phyloP scores from a whole-genome alignment of 1,140 invertebrate species.

The Lasioglossum baleicum region DNA sequence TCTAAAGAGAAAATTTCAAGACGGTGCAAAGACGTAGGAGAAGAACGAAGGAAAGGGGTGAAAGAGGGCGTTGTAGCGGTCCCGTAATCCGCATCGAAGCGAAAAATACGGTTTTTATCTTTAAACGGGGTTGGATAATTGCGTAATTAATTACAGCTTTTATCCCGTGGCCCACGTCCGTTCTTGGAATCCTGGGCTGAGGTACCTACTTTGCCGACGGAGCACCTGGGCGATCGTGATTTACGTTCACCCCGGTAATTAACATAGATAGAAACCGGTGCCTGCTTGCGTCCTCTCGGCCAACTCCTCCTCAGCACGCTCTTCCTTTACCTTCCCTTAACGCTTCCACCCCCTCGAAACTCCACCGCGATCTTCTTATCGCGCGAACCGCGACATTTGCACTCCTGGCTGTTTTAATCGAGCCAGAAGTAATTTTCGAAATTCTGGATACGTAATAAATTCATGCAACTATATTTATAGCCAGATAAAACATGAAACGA shows the following conservation, averaged over 20 bases:
- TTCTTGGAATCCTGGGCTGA: constrained; percentile 45
- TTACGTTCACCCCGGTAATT: constrained; percentile 65
- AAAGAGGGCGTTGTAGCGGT: constrained; percentile 32
- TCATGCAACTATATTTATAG: no score
- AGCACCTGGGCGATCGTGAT: constrained; percentile 67
- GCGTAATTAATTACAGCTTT: constrained; percentile 76
- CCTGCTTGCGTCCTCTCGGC: constrained; percentile 11
- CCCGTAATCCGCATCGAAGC: constrained; percentile 71
- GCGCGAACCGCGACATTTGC: constrained; percentile 46
- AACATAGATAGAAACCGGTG: constrained; percentile 67
- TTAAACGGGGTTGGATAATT: constrained; percentile 70
- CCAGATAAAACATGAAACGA: no score
- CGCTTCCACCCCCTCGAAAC: background rate
- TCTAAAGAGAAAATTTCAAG: background rate
- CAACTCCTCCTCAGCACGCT: constrained; percentile 11
- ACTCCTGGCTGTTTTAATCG: constrained; percentile 17
- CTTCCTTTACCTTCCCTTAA: background rate
- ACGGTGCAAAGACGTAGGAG: background rate
- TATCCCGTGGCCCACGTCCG: constrained; percentile 58
- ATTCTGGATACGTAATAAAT: constrained; percentile 25
- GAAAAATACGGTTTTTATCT: constrained; percentile 77
- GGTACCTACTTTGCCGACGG: constrained; percentile 57
- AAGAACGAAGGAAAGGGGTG: background rate
- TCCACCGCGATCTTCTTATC: constrained; percentile 49
- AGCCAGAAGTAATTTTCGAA: constrained; percentile 34